A percentile compares a stretch with the other conserved stretches of the same genome.
Conservation (phyloP, 2,797 vertebrate species). For the Lemur catta region DNA sequence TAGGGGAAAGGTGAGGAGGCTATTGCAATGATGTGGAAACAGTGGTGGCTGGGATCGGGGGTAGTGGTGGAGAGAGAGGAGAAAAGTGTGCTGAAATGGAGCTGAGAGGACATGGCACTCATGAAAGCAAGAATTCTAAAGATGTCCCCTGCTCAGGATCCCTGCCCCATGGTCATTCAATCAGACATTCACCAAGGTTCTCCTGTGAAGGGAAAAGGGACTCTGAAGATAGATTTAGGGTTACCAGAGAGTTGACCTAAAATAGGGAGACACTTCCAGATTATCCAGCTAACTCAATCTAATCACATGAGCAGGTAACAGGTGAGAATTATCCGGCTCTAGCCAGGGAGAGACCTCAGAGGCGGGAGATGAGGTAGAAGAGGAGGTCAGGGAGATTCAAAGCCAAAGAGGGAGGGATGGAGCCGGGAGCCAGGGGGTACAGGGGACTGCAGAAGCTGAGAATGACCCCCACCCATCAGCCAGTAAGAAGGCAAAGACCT, state of each 20-base stretch:
- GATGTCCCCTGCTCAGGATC: rapidly evolving
- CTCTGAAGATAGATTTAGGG: background rate
- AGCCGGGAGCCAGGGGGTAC: background rate
- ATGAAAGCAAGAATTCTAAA: background rate
- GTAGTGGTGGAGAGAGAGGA: background rate
- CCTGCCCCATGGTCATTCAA: background rate
- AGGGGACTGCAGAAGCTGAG: background rate
- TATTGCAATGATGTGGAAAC: background rate
- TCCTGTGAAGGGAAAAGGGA: background rate
- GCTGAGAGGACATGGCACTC: background rate
- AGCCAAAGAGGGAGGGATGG: background rate
- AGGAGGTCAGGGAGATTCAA: background rate
- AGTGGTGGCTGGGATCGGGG: too few species aligned
- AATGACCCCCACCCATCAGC: background rate
- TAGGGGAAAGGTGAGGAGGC: background rate
- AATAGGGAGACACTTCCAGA: background rate
- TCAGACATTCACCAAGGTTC: background rate
- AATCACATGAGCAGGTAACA: background rate
- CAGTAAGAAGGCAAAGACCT: background rate
- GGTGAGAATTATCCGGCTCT: background rate
- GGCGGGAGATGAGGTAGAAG: background rate
- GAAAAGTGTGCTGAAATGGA: background rate
- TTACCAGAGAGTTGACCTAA: background rate
- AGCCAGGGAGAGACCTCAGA: background rate
- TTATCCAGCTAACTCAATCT: background rate